Conservation (phyloP, 2,113 vertebrate genomes). For the Notechis scutatus region DNA sequence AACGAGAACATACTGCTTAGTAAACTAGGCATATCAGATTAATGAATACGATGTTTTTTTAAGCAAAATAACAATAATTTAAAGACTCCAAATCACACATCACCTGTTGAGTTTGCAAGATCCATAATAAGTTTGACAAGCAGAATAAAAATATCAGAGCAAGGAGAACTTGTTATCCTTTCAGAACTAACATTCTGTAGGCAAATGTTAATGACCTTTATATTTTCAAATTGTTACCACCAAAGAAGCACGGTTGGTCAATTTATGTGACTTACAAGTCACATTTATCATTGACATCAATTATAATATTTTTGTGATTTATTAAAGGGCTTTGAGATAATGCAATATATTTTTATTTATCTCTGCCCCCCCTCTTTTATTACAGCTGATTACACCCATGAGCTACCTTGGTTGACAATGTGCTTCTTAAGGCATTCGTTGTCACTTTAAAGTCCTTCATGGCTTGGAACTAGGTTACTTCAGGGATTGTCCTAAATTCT, state of each 20-base stretch:
- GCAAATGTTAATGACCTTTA: conserved; percentile 28
- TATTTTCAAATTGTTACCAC: not conserved
- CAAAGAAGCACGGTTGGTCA: conserved; percentile 25
- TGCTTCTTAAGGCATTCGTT: not conserved
- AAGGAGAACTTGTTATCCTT: not conserved
- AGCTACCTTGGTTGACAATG: not conserved
- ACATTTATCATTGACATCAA: conserved; percentile 1
- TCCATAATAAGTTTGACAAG: not conserved
- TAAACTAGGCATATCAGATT: not conserved
- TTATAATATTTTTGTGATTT: conserved; percentile 8
- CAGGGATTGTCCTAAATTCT: not conserved
- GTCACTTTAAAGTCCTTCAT: not conserved
- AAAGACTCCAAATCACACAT: not conserved
- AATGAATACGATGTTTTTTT: not conserved
- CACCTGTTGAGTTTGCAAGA: not conserved
- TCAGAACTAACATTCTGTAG: not conserved
- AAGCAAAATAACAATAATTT: not conserved
- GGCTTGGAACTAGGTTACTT: not conserved
- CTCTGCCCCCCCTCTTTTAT: not conserved
- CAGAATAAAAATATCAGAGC: not conserved
- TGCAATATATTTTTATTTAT: not conserved
- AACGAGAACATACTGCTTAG: not conserved
- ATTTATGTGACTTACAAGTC: conserved; percentile 5
- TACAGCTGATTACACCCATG: not conserved
- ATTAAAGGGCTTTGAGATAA: not conserved